Base-by-base conservation (phyloP, 64 coral and sea anemone species). In the Stylophora pistillata region DNA sequence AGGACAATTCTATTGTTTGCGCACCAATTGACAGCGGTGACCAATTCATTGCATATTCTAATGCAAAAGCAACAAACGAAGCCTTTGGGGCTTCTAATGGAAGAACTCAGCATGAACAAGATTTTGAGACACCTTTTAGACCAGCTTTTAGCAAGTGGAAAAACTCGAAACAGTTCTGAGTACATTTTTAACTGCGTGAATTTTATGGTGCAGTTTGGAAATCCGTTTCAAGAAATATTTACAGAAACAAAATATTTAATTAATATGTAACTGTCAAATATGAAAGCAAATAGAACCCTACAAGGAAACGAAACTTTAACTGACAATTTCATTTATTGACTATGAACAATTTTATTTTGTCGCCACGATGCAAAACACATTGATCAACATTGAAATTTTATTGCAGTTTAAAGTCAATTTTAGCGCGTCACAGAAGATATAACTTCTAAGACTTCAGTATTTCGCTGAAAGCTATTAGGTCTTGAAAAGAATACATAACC, bases 1-100 rank as follows among this genome's bases (percentile, higher is more conserved):
- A 86, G 23, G 73, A 87, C 85, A 87, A 87, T 87, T 14, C 37
- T 17, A 87, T 87, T 87, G 85, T 87, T 58, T 74, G 30, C 69
- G 54, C 16, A 37, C 85, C 85, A 87, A 87, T 87, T 76, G 58
- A 23, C 17, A 21, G 74, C 30, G 31, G 85, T 25, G 85, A 16
- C 47, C 23, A 75, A 29, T 9, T 87, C 30, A 74, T 76, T 87
- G 71, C 72, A 75, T 74, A 86, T 73, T 74, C 71, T 52, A 87
- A 60, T 58, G 58, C 53, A 58, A 55, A 74, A 84, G 37, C 61
- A 84, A 81, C 59, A 1, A 21, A 27, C 14, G 26, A 61, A 60
- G 23, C 47, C 15, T 62, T 84, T 54, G 16, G n/a, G 6, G 64
- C n/a, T 68, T 68, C 64, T 21, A n/a, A 12, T 11, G 12, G 13